These are phyloP conservation scores for Fulmarus glacialis DNA, from an alignment of 2,113 vertebrate species.

Conservation along the genomic window DNA sequence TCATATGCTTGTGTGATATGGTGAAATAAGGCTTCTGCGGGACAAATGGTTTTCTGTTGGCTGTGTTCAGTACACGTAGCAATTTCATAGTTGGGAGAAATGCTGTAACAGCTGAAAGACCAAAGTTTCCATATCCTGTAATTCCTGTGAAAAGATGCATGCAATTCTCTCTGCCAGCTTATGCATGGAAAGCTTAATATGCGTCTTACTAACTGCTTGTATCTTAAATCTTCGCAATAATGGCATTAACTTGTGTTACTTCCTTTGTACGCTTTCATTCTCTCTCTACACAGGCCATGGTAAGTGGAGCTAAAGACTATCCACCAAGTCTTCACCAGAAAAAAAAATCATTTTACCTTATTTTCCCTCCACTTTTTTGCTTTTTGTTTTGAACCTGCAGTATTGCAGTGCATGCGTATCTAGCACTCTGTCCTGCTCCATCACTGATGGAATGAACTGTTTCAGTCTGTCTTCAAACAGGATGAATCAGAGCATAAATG, in stretches of 20 bases:
- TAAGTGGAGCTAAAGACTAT: conserved; percentile 80
- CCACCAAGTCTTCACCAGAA: not conserved
- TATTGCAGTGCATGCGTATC: not conserved
- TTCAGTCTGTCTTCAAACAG: not conserved
- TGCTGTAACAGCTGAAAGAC: conserved; percentile 1
- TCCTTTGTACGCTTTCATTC: conserved; percentile 87
- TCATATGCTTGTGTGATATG: not conserved
- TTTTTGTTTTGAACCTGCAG: not conserved
- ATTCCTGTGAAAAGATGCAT: not conserved
- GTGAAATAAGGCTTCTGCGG: conserved; percentile 1
- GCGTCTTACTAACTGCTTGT: not conserved
- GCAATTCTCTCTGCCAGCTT: not conserved
- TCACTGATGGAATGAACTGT: conserved; percentile 50
- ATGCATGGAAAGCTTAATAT: not conserved
- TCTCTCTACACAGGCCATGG: conserved; percentile 90
- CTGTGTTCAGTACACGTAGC: not conserved
- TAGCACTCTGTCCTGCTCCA: not conserved
- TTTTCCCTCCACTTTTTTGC: not conserved
- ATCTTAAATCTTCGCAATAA: not conserved
- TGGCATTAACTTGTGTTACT: conserved; percentile 80
- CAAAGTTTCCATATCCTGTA: not conserved
- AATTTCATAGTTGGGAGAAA: not conserved
- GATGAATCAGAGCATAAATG: not conserved
- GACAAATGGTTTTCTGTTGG: conserved; percentile 16
- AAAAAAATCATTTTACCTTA: not conserved